Base-by-base conservation (phyloP, 2,797 vertebrate genomes). In the Protonibea diacanthus region DNA sequence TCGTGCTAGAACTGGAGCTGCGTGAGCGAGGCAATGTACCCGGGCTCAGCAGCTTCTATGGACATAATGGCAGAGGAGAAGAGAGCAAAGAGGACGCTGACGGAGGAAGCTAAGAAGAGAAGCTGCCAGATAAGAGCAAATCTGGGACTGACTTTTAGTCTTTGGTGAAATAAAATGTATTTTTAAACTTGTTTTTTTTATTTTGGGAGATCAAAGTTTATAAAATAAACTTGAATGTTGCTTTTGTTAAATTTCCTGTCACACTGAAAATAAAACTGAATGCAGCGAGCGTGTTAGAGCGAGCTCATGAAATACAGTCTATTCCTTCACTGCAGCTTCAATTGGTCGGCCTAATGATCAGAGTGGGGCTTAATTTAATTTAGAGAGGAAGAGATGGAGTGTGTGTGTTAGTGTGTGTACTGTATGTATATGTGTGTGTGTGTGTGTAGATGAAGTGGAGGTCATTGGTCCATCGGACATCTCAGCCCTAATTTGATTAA, bases 401-500 rank as follows among this genome's bases (percentile, higher is more conserved):
- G 49, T 56, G 29, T 59, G 61, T 74, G 57, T 74, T 71, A 71
- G 12, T 75, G 61, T 78, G 20, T 65, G 55, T 65, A 27, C 10
- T 67, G 27, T 71, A 48, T n/a, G 11, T 25, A 27, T 64, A 20
- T 57, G 14, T 59, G 13, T 56, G 27, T 78, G 60, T n/a, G n/a
- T 57, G 47, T 33, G 6, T 52, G 40, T 15, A 70, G 67, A 83
- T 58, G 62, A 64, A 71, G 21, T 74, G 65, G 76, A 89, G 88
- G 88, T 90, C 74, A 68, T 62, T n/a, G 74, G 69, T 78, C 62
- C 71, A 70, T 61, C 4, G 58, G 75, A 81, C 83, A 85, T 78
- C 77, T 83, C 67, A 1, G 56, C 56, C 52, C 15, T 91, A 86
- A 91, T 92, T 85, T 83, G 80, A 93, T 91, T 89, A 77, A 87